phyloP scores from a whole-genome alignment of 37 sponge, comb jelly and placozoan genomes.

The Haliclona indistincta region DNA sequence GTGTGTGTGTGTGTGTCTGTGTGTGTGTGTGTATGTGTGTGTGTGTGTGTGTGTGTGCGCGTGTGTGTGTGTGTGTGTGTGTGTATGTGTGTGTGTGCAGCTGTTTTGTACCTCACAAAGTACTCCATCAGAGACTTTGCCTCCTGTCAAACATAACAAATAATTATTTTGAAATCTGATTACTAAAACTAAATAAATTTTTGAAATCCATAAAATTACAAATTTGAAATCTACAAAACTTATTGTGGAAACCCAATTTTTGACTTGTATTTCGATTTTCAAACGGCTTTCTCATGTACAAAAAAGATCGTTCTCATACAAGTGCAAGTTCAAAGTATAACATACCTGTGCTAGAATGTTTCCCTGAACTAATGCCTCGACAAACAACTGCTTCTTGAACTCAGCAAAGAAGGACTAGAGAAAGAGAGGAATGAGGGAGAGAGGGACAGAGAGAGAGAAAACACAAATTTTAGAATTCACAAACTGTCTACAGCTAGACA shows the following conservation, averaged over 20 bases:
- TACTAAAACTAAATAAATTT: too few species aligned
- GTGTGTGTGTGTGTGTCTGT: not conserved
- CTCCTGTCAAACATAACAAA: slow-evolving; percentile 14
- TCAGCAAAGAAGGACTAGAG: slow-evolving; percentile 27
- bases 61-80: too few species aligned
- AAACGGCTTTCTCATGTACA: too few species aligned
- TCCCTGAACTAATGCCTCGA: slow-evolving; percentile 63
- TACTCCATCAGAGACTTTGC: slow-evolving; percentile 31
- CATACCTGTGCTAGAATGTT: slow-evolving; percentile 47
- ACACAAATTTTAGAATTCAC: not conserved
- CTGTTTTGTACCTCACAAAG: not conserved
- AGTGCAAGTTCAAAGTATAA: not conserved
- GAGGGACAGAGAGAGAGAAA: not conserved
- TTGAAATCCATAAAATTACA: too few species aligned
- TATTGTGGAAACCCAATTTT: too few species aligned
- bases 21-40: too few species aligned
- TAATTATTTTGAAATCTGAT: too few species aligned
- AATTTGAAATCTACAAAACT: too few species aligned
- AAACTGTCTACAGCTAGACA: too few species aligned
- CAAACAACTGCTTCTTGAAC: slow-evolving; percentile 28
- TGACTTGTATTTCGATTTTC: too few species aligned
- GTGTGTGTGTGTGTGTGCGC: too few species aligned
- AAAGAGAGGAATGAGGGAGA: not conserved
- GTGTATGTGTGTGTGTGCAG: too few species aligned
- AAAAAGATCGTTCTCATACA: not conserved